Conservation (phyloP, 1,140 invertebrate genomes). For the Tachypleus tridentatus region DNA sequence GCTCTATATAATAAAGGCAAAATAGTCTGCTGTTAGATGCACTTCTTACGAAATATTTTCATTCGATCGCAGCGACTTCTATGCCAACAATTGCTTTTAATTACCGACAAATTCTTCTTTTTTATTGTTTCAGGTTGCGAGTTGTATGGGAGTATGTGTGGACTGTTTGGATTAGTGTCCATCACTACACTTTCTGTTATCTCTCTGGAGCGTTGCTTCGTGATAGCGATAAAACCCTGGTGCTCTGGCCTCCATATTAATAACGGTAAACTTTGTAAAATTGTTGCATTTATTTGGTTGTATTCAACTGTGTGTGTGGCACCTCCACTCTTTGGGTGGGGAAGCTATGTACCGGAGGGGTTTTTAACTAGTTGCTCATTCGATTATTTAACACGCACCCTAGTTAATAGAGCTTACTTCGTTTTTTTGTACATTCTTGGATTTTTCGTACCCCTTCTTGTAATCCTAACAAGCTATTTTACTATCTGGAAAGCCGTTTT, state of each 20-base stretch:
- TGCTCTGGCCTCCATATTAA: conserved; percentile 36
- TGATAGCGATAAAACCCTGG: conserved; percentile 46
- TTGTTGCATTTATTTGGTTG: conserved; percentile 52
- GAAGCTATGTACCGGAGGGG: conserved; percentile 60
- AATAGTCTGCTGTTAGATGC: no score
- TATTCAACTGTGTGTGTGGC: conserved; percentile 51
- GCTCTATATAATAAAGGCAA: no score
- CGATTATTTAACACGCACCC: conserved; percentile 54
- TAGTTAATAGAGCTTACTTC: conserved; percentile 49
- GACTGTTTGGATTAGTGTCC: conserved; percentile 51
- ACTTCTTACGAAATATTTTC: no score
- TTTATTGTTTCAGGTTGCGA: conserved; percentile 15
- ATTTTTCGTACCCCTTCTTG: conserved; percentile 49
- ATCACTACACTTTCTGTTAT: conserved; percentile 56
- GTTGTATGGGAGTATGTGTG: conserved; percentile 56
- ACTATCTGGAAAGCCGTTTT: conserved; percentile 44
- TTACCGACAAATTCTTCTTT: no score
- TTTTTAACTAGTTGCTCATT: conserved; percentile 68
- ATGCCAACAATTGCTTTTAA: no score
- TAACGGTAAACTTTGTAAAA: conserved; percentile 42
- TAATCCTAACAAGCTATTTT: conserved; percentile 55
- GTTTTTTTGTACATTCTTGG: conserved; percentile 54
- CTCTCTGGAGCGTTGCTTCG: conserved; percentile 54
- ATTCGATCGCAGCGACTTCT: no score
- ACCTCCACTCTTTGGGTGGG: conserved; percentile 53